A percentile compares a stretch with the other conserved stretches of the same genome.
Conservation (phyloP, 2,113 vertebrate species). For the Percina caprodes region DNA sequence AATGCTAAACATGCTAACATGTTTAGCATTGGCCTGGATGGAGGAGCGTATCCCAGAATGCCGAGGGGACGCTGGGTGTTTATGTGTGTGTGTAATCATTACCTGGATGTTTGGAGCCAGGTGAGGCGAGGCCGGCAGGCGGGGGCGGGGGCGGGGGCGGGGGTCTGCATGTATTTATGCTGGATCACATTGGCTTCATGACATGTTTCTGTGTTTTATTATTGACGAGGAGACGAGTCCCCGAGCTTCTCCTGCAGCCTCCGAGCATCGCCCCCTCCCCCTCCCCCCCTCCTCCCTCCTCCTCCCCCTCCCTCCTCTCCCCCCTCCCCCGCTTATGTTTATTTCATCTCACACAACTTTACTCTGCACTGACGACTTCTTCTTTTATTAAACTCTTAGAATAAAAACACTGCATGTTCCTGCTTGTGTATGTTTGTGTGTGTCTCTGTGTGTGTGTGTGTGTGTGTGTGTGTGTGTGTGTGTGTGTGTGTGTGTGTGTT, state of each 20-base stretch:
- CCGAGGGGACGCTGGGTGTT: not conserved
- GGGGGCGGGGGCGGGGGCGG: too few relatives aligned
- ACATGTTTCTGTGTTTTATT: conserved; percentile 51
- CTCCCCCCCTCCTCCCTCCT: too few relatives aligned
- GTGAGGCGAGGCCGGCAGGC: not conserved
- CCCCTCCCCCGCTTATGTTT: conserved; percentile 20
- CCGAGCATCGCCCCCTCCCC: conserved; percentile 10
- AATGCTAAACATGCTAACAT: too few relatives aligned
- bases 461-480: too few relatives aligned
- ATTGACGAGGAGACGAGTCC: conserved; percentile 46
- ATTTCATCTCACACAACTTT: conserved; percentile 10
- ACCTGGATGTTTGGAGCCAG: conserved; percentile 8
- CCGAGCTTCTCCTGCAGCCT: not conserved
- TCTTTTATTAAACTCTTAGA: not conserved
- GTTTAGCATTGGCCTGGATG: too few relatives aligned
- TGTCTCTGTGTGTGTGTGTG: too few relatives aligned
- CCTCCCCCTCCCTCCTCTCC: too few relatives aligned
- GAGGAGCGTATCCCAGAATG: conserved; percentile 14
- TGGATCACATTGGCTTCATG: not conserved
- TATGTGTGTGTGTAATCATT: conserved; percentile 10
- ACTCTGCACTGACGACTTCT: too few relatives aligned
- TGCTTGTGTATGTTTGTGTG: too few relatives aligned
- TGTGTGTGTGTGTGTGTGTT: too few relatives aligned
- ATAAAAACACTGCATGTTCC: too few relatives aligned
- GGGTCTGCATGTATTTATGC: conserved; percentile 25